Percentiles rank a stretch among this genome's conserved stretches.
phyloP scores from a whole-genome alignment of 2,113 vertebrate genomes.

The Tachuris rubrigastra region DNA sequence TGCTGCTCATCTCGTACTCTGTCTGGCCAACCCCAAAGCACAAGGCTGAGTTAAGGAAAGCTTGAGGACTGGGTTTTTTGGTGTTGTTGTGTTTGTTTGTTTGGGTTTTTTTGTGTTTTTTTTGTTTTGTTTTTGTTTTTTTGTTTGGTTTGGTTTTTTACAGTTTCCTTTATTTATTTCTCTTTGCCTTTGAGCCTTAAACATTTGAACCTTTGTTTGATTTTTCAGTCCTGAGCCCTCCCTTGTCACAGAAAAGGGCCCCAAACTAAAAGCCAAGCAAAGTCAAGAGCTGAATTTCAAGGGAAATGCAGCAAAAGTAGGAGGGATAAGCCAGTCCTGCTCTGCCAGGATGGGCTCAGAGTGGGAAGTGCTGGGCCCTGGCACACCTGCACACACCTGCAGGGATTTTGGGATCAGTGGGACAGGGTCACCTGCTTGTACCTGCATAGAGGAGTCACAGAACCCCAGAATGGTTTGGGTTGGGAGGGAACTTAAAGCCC shows the following conservation, averaged over 20 bases:
- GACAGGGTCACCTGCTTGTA: rapidly evolving
- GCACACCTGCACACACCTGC: not conserved
- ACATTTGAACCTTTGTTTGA: not conserved
- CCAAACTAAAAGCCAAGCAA: not conserved
- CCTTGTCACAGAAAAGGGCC: not conserved
- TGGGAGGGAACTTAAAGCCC: not conserved
- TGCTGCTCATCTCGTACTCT: not conserved
- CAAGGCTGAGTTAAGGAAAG: not conserved
- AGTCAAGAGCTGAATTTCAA: rapidly evolving
- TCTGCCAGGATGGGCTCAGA: rapidly evolving
- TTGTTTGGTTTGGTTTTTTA: not conserved
- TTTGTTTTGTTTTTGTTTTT: too few species aligned
- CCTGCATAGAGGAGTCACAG: not conserved
- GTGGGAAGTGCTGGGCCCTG: too few species aligned
- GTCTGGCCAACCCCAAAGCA: not conserved
- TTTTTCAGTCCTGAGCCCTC: not conserved
- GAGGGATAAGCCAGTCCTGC: not conserved
- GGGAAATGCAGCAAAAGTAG: not conserved
- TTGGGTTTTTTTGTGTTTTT: too few species aligned
- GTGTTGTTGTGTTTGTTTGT: not conserved
- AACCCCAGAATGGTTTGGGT: not conserved
- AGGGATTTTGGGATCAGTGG: rapidly evolving
- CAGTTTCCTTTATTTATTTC: constrained; percentile 5
- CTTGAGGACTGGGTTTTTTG: too few species aligned
- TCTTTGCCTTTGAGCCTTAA: not conserved